Evolutionary conservation across 2,888 invertebrate genomes (phyloP).

Genomic region (Rhagonycha fulva): DNA sequence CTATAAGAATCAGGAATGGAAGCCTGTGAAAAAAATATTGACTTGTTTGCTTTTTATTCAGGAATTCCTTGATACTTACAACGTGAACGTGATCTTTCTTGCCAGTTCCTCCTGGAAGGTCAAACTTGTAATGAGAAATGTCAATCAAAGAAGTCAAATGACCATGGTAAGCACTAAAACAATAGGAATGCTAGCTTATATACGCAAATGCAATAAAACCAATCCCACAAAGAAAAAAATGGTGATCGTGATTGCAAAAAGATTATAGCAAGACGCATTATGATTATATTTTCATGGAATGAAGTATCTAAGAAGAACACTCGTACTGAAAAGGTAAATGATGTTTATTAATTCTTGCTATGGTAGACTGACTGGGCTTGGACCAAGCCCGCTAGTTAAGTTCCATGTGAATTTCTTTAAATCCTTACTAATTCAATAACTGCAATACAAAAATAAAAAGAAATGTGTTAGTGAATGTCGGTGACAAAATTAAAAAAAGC

Average conservation of each 20-base stretch:
- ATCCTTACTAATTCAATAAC: conserved; percentile 35
- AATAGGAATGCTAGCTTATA: conserved; percentile 47
- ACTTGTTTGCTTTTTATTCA: not conserved
- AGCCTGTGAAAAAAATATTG: conserved; percentile 61
- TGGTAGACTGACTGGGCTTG: conserved; percentile 1
- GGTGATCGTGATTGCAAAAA: not conserved
- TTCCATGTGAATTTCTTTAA: conserved; percentile 6
- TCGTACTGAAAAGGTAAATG: conserved; percentile 29
- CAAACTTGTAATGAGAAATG: conserved; percentile 98
- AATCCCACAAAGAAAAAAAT: conserved; percentile 6
- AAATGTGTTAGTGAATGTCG: conserved; percentile 41
- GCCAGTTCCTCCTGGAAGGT: conserved; percentile 80
- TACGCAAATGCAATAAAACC: conserved; percentile 15
- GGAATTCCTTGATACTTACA: conserved; percentile 61
- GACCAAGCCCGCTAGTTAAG: conserved; percentile 10
- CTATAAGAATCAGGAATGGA: conserved; percentile 93
- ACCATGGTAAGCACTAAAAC: conserved; percentile 97
- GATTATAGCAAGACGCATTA: not conserved
- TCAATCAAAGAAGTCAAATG: conserved; percentile 95
- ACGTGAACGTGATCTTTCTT: conserved; percentile 88
- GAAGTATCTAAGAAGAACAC: not conserved
- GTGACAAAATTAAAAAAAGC: not conserved
- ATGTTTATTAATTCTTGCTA: conserved; percentile 23
- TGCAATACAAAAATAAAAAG: conserved; percentile 53
- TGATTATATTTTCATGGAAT: not conserved